Conservation (phyloP, 2,797 vertebrate species). For the Xyrichtys novacula region DNA sequence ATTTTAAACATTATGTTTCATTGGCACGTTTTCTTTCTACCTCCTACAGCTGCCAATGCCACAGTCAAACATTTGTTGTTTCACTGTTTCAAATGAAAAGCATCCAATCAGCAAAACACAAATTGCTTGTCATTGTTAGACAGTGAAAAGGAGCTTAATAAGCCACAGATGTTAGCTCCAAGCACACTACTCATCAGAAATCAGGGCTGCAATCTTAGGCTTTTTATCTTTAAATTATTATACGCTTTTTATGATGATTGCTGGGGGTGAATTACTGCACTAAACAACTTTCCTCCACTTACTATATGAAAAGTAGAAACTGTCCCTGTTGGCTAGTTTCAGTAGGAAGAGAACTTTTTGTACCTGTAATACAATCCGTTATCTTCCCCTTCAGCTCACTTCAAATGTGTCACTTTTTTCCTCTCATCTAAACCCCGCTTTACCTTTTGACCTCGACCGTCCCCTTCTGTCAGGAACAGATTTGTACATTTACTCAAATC, state of each 20-base stretch:
- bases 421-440: constrained; percentile 13
- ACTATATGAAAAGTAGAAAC: neutral
- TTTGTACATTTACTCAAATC: constrained; percentile 3
- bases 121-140: neutral
- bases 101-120: neutral
- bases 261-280: neutral
- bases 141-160: neutral
- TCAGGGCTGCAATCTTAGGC: too few species aligned
- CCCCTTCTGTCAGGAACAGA: constrained; percentile 12
- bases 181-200: neutral
- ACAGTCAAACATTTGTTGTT: too few species aligned
- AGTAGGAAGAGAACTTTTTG: neutral
- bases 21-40: neutral
- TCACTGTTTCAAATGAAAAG: neutral
- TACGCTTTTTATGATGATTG: neutral
- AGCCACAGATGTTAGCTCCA: neutral
- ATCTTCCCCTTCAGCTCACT: neutral
- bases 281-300: neutral
- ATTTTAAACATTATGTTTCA: neutral
- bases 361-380: neutral
- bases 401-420: neutral
- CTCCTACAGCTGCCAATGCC: neutral
- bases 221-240: too few species aligned
- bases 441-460: constrained; percentile 1
- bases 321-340: neutral